Base-by-base conservation (phyloP, 2,888 invertebrate genomes). In the Unio delphinus region DNA sequence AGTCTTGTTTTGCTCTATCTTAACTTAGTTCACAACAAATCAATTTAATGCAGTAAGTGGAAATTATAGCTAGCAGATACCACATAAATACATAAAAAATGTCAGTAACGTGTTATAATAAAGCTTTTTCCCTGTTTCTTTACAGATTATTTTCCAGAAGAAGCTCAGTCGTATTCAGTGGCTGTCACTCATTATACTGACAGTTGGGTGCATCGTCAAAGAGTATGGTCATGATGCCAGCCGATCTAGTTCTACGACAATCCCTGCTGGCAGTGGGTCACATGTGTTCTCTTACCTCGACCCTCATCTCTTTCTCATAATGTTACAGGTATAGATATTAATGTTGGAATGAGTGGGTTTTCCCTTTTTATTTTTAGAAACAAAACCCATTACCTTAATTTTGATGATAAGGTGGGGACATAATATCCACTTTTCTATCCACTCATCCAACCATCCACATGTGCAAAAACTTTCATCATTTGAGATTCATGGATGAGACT, bases 131-230 rank as follows among this genome's bases (percentile, higher is more conserved):
- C 30, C 28, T 55, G 68, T 67, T 61, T 66, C 34, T 69, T 83
- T 85, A 75, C 91, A 97, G 95, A 92, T 95, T 65, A 92, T 98
- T 67, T 98, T 98, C 88, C 94, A 94, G 83, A 96, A 95, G 89
- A 92, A 94, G 74, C 91, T 98, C 66, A 94, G 94, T 61, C 90
- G 89, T 54, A 93, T 93, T 69, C 98, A 98, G 91, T 98, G 98
- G 98, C 86, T 95, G 17, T 97, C 98, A 0, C 89, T 98, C n/a
- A 89, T 95, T 26, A 91, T 97, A 66, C 91, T 98, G 54, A 98
- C 97, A 0, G 75, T 94, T 18, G 98, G 98, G 17, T 98, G 98
- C 89, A 95, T 97, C 92, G 91, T 97, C 68, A 98, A 98, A 89
- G 95, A 97, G 88, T 90, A 96, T 55, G 83, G 82, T 55, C 64